Conservation (phyloP, 1,140 invertebrate species). For the Papilio aristodemus region DNA sequence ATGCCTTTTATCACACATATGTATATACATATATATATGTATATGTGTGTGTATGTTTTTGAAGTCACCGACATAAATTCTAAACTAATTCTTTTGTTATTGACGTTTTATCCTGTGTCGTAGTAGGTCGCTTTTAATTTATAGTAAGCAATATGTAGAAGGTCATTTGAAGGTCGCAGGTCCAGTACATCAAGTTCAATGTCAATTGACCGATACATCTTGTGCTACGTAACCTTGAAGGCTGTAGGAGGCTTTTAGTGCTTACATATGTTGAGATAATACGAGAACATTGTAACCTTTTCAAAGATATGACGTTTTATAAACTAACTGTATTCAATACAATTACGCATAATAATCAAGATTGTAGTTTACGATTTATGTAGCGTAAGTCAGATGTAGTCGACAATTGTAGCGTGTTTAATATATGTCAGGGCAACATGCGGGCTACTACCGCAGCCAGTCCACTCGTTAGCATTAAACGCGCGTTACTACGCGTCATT, state of each 20-base stretch:
- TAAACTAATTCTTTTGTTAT: not conserved
- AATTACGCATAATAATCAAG: not conserved
- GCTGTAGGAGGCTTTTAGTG: not conserved
- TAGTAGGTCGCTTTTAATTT: not conserved
- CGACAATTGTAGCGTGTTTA: not conserved
- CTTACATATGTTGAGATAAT: not conserved
- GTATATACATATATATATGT: no score
- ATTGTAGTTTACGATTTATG: not conserved
- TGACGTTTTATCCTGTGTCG: not conserved
- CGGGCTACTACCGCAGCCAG: not conserved
- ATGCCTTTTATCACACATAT: no score
- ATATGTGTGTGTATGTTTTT: no score
- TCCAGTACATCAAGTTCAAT: conserved; percentile 20
- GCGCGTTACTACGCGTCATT: not conserved
- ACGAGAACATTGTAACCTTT: no score
- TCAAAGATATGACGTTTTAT: no score
- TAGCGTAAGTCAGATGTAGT: not conserved
- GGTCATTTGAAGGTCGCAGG: not conserved
- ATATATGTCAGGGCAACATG: not conserved
- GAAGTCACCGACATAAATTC: not conserved
- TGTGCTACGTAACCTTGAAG: not conserved
- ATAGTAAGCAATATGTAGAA: conserved; percentile 16
- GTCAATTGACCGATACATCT: not conserved
- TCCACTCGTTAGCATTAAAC: not conserved
- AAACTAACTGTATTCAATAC: no score